These are phyloP conservation scores for Nothocercus nigrocapillus DNA, from an alignment of 2,113 vertebrate species.

Conservation along the genomic window DNA sequence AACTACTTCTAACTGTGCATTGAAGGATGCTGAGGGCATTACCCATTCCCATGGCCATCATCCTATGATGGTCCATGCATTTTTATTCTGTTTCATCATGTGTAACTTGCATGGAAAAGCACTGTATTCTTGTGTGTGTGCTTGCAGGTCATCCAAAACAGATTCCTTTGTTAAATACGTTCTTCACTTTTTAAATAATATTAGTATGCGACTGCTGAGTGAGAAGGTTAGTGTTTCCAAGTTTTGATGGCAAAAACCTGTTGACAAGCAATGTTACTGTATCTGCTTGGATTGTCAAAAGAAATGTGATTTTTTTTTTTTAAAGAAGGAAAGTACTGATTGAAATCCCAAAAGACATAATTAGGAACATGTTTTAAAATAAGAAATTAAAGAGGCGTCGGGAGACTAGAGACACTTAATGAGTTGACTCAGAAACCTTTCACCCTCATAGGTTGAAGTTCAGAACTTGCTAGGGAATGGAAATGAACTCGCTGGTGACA, in stretches of 20 bases:
- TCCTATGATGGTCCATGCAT: not conserved
- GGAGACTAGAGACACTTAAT: not conserved
- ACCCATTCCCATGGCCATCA: not conserved
- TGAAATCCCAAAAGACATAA: slow-evolving; percentile 7
- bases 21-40: not conserved
- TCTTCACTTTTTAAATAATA: not conserved
- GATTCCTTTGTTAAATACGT: not conserved
- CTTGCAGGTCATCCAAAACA: not conserved
- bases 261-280: not conserved
- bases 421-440: slow-evolving; percentile 35
- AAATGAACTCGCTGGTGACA: slow-evolving; percentile 16
- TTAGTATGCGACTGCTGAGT: not conserved
- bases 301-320: not conserved
- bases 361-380: slow-evolving; percentile 54
- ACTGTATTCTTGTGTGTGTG: not conserved
- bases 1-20: not conserved
- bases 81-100: not conserved
- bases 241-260: not conserved
- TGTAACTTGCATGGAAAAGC: not conserved
- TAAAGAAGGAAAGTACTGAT: not conserved
- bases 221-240: not conserved
- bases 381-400: slow-evolving; percentile 45
- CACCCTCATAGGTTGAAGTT: slow-evolving; percentile 24
- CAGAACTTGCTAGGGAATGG: slow-evolving; percentile 10
- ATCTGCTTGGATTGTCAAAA: not conserved